These are phyloP conservation scores for Pseudotriccus pelzelni DNA, from an alignment of 2,797 vertebrate genomes.

Conservation along the genomic window DNA sequence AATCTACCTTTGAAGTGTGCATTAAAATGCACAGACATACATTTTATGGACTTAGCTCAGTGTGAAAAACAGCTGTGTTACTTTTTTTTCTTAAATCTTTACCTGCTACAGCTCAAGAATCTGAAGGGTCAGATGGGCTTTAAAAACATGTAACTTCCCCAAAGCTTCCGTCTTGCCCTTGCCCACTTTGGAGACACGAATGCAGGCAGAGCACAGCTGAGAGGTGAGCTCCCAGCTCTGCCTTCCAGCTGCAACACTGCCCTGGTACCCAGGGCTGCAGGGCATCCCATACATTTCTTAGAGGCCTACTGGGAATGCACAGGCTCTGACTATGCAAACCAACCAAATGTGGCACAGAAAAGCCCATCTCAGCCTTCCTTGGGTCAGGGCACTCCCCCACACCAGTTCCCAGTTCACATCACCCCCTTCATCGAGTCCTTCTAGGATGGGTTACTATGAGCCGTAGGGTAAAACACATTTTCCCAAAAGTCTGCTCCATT, in stretches of 20 bases:
- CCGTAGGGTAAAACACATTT: not conserved
- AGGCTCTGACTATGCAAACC: not conserved
- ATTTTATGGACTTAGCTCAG: not conserved
- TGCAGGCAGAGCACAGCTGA: not conserved
- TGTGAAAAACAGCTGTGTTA: not conserved
- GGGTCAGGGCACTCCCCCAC: not conserved
- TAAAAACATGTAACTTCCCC: not conserved
- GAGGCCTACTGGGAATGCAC: not conserved
- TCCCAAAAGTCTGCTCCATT: not conserved
- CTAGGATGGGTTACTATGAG: not conserved
- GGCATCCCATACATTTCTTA: not conserved
- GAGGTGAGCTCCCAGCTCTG: not conserved
- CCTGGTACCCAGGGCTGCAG: not conserved
- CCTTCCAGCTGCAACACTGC: not conserved
- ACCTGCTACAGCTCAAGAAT: not conserved
- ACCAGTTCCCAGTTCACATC: not conserved
- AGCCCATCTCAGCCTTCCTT: not conserved
- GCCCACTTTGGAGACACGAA: not conserved
- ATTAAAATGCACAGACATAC: not conserved
- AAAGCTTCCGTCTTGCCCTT: not conserved
- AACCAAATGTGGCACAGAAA: not conserved
- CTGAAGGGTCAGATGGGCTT: not conserved
- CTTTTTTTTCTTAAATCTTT: not conserved
- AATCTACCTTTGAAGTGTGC: not conserved
- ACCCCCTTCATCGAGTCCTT: not conserved